Evolutionary conservation across 1,140 invertebrate genomes (phyloP), one percentile per base, ranked within the genome.

Genomic region (Scaptodrosophila lebanonensis): DNA sequence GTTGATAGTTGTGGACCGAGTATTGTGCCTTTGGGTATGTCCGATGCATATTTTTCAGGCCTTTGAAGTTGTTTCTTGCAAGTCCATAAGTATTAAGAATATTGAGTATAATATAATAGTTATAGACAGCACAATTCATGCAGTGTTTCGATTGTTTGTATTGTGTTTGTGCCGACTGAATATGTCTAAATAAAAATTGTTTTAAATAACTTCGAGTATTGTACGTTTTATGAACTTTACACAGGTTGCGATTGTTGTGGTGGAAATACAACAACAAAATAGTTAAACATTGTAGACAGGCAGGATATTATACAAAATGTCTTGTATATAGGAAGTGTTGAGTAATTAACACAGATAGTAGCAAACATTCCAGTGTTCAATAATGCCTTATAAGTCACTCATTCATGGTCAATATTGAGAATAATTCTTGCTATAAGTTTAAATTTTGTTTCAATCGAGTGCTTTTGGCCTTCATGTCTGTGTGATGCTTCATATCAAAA

Each of bases 201-300:
- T n/a, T n/a, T n/a, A n/a, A n/a, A n/a, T n/a, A n/a, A n/a, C n/a
- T n/a, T n/a, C n/a, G n/a, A n/a, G 38, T 33, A 64, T 60, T 35
- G 38, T 11, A 8, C 36, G 43, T 49, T 57, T 58, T 30, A 57
- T 3, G 8, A 40, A 72, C 43, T 59, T 29, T 57, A 67, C 63
- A 66, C 20, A 57, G 47, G 54, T 57, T 57, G 50, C 17, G 48
- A 20, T 72, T 77, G 67, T 77, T 72, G 48, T 47, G 73, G 64
- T 64, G 51, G 54, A 64, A 50, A 42, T 76, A 72, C 72, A 77
- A 77, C 73, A 68, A 79, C 67, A 57, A 45, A 22, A 16, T 22
- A 20, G 67, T 79, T 76, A 79, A 48, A 48, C 32, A 38, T 43
- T 45, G 29, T 54, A 64, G 70, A 66, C 71, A 75, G 72, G 71